Base-by-base conservation (phyloP, 2,888 invertebrate species). In the Dryadula phaetusa region DNA sequence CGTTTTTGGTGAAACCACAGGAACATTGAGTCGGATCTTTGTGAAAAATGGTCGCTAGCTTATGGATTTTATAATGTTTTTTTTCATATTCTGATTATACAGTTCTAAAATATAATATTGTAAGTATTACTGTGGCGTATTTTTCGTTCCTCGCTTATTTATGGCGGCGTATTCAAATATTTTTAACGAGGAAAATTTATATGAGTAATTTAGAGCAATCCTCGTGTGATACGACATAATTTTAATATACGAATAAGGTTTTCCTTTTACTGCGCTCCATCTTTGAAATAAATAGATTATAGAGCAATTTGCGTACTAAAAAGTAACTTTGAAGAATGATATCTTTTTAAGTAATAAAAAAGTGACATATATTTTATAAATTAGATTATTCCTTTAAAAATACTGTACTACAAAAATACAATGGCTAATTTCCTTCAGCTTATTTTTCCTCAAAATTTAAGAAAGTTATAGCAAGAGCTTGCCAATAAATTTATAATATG, bases 21-120 rank as follows among this genome's bases (percentile, higher is more conserved):
- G 78, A 80, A 73, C 65, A 77, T 79, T 79, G 76, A 78, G 71
- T 74, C 70, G 69, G 73, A 72, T 46, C 66, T 72, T 72, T 74
- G 49, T 70, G 63, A 70, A 67, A 66, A 64, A 65, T 64, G 46
- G 68, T 37, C 32, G 42, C 4, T 62, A 34, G 62, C 16, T 64
- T 34, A 49, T 34, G 49, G 46, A 49, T 62, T 67, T 58, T 62
- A 62, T 56, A 58, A 58, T 49, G 12, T 18, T 16, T 46, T 16
- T 46, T 64, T 64, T 64, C n/a, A 56, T 56, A 25, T 37, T 47
- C 37, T 32, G 56, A 47, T 64, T 64, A 58, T 56, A 28, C 18
- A 25, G 18, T n/a, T 34, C 14, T 34, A 12, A 37, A 18, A 25
- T 34, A n/a, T 25, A 40, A 8, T 12, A 7, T 58, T 14, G 18